Conservation (phyloP, 1,140 invertebrate genomes). For the Nasonia vitripennis region DNA sequence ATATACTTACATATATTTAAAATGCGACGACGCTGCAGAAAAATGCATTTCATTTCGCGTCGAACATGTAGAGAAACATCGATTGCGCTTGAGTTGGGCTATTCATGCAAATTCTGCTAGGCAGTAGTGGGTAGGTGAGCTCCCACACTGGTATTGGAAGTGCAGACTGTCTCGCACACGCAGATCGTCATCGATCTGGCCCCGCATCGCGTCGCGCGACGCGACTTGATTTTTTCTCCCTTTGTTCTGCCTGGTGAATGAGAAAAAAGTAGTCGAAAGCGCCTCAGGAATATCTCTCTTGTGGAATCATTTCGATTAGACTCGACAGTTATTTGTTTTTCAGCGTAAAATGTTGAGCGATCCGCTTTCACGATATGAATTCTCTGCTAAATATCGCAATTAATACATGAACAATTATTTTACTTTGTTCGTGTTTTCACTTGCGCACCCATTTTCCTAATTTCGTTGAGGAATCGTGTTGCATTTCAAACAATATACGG, state of each 20-base stretch:
- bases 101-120: neutral
- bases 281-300: neutral
- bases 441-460: too few species aligned
- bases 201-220: neutral
- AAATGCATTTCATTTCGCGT: too few species aligned
- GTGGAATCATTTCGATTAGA: neutral
- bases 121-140: neutral
- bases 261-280: conserved; percentile 9
- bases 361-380: neutral
- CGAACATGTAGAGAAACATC: neutral
- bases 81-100: neutral
- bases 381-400: too few species aligned
- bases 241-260: conserved; percentile 17
- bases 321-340: neutral
- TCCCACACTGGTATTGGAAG: neutral
- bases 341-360: neutral
- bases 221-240: neutral
- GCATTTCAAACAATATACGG: neutral
- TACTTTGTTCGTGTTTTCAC: too few species aligned
- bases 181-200: too few species aligned
- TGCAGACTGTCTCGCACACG: neutral
- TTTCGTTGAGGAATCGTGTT: neutral
- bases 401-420: too few species aligned
- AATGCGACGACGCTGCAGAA: too few species aligned
- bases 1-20: too few species aligned